Evolutionary conservation across 2,113 vertebrate genomes (phyloP), one percentile per base, ranked within the genome.

Genomic region (Gallinago jamesoni): DNA sequence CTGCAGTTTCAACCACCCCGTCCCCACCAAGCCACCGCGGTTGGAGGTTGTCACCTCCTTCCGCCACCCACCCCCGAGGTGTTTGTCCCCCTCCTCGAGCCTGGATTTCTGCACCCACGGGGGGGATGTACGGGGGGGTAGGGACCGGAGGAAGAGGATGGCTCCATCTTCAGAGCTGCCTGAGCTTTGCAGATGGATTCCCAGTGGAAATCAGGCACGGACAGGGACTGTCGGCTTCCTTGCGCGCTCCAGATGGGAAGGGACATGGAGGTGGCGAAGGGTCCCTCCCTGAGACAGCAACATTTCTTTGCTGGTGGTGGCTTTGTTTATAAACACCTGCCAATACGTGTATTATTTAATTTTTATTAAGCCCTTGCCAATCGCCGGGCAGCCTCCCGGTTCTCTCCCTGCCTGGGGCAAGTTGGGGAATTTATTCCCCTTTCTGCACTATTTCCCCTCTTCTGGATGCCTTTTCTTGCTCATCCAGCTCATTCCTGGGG

Each of bases 11-110:
- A 27, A 3, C 31, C n/a, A 55, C 60, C 10, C 8, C 35, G 35
- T 55, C 11, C 31, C 41, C 33, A 41, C 43, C n/a, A 6, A 43
- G 56, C 23, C 0, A 4, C 43, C 37, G 22, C 0, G 25, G 5
- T 4, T 24, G 28, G 3, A n/a, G 63, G 63, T 23, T 39, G 21
- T 50, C 55, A 4, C 28, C 43, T 39, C 73, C 48, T 35, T 22
- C 76, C 14, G 13, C 47, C 45, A 3, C 35, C 68, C 14, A 4
- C 24, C 48, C 66, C 0, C 39, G 16, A n/a, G 57, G 25, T 10
- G 8, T 27, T 31, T 3, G 4, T 4, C 30, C 43, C 14, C 11
- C 21, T 43, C 47, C 1, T 0, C n/a, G 2, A 4, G 3, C 21
- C 80, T n/a, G 63, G 72, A 6, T 66, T 81, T 35, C 88, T 37